A percentile compares a stretch with the other conserved stretches of the same genome.
These are phyloP conservation scores for Tridacna gigas DNA, from an alignment of 2,888 invertebrate species.

Conservation along the genomic window DNA sequence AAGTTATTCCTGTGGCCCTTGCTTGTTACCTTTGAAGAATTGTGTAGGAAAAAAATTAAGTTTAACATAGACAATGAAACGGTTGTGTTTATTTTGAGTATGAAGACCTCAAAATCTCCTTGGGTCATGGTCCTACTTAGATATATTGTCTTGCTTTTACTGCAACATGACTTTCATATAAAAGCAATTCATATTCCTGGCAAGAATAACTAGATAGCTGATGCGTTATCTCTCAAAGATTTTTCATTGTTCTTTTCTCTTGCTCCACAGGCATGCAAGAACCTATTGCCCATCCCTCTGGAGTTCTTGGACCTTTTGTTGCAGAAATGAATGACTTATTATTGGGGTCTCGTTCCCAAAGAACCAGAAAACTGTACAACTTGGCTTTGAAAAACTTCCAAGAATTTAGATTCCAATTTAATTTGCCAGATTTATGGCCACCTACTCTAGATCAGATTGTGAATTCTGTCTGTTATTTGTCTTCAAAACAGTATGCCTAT, in stretches of 20 bases:
- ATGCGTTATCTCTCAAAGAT: slow-evolving; percentile 29
- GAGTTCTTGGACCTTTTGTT: slow-evolving; percentile 28
- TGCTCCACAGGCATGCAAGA: slow-evolving; percentile 31
- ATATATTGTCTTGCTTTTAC: slow-evolving; percentile 27
- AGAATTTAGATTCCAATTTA: slow-evolving; percentile 11
- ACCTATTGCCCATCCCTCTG: neutral
- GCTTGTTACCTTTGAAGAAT: slow-evolving; percentile 17
- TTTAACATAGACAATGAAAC: slow-evolving; percentile 41
- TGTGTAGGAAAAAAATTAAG: slow-evolving; percentile 32
- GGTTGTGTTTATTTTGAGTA: slow-evolving; percentile 35
- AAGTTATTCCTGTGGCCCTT: slow-evolving; percentile 34
- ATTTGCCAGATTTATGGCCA: slow-evolving; percentile 23
- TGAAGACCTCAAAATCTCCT: slow-evolving; percentile 42
- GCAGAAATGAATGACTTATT: slow-evolving; percentile 15
- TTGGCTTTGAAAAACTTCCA: slow-evolving; percentile 1
- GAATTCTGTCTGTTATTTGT: slow-evolving; percentile 34
- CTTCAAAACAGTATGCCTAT: slow-evolving; percentile 34
- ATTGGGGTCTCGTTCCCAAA: slow-evolving; percentile 6
- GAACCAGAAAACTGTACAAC: slow-evolving; percentile 22
- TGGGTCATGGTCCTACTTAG: slow-evolving; percentile 30
- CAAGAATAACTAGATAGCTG: slow-evolving; percentile 6
- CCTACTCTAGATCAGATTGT: slow-evolving; percentile 17
- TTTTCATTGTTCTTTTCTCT: slow-evolving; percentile 17
- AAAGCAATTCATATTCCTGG: slow-evolving; percentile 36
- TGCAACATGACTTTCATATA: slow-evolving; percentile 32